phyloP scores from a whole-genome alignment of 1,140 invertebrate genomes.

The Drosophila oshimai region DNA sequence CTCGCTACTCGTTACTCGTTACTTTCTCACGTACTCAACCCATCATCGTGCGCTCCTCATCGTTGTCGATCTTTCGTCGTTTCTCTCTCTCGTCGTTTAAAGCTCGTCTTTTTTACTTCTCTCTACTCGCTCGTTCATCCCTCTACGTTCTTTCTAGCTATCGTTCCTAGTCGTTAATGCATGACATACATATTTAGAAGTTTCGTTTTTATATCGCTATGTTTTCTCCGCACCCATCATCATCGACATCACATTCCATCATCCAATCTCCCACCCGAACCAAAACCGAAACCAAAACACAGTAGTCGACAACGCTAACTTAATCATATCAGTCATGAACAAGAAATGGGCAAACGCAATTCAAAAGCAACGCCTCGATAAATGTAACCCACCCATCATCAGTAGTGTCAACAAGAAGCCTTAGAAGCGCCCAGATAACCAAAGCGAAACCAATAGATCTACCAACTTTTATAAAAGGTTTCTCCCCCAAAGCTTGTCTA shows the following conservation, averaged over 20 bases:
- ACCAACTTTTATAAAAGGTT: constrained; percentile 32
- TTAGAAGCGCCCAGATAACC: constrained; percentile 29
- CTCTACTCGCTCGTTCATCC: constrained; percentile 51
- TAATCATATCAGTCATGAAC: constrained; percentile 54
- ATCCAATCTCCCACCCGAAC: constrained; percentile 29
- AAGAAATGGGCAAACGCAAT: constrained; percentile 18
- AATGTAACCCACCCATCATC: constrained; percentile 76
- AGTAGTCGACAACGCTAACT: constrained; percentile 50
- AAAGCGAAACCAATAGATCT: constrained; percentile 39
- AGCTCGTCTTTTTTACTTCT: constrained; percentile 40
- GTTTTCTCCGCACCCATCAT: constrained; percentile 24
- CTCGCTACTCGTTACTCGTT: constrained; percentile 21
- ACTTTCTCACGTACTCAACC: constrained; percentile 37
- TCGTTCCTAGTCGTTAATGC: constrained; percentile 50
- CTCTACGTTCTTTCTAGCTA: constrained; percentile 43
- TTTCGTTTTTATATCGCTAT: constrained; percentile 25
- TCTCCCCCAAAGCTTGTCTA: constrained; percentile 51
- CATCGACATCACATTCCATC: constrained; percentile 34
- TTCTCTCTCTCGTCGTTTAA: constrained; percentile 44
- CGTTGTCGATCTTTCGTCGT: constrained; percentile 40
- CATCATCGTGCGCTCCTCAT: constrained; percentile 44
- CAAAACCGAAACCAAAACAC: constrained; percentile 32
- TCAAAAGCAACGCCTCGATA: constrained; percentile 46
- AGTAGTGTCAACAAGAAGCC: constrained; percentile 38
- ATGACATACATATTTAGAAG: constrained; percentile 36